phyloP scores from a whole-genome alignment of 1,140 invertebrate genomes.

The Drosophila kanapiae region DNA sequence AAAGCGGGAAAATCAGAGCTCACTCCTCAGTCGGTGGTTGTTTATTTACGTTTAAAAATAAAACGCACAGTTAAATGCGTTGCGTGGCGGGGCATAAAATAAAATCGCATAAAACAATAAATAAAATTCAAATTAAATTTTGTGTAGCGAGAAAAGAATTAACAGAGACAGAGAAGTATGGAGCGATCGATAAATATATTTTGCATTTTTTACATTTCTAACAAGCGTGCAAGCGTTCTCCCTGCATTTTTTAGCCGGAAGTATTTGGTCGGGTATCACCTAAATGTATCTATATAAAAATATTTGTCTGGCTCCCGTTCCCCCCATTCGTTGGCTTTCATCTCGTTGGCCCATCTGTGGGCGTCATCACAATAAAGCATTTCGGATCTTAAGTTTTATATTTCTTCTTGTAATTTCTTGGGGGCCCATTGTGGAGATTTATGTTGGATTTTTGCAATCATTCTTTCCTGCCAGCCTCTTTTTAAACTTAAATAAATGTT shows the following conservation, averaged over 20 bases:
- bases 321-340: conserved; percentile 42
- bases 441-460: conserved; percentile 81
- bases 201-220: conserved; percentile 55
- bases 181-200: conserved; percentile 49
- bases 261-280: conserved; percentile 71
- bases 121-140: conserved; percentile 77
- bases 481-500: conserved; percentile 73
- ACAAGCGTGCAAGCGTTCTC: conserved; percentile 5
- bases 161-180: neutral
- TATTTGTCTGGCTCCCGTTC: conserved; percentile 20
- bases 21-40: conserved; percentile 69
- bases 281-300: conserved; percentile 32
- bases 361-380: conserved; percentile 75
- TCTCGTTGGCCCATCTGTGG: conserved; percentile 65
- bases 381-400: conserved; percentile 67
- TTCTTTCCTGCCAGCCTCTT: conserved; percentile 51
- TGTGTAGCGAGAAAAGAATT: conserved; percentile 43
- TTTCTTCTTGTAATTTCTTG: conserved; percentile 50
- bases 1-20: conserved; percentile 22
- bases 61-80: conserved; percentile 53
- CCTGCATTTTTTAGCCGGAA: conserved; percentile 51
- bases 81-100: conserved; percentile 38
- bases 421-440: conserved; percentile 64
- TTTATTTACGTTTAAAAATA: conserved; percentile 82
- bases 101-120: conserved; percentile 71